Conservation (phyloP, 2,888 invertebrate genomes). For the Aphodius sticticus region DNA sequence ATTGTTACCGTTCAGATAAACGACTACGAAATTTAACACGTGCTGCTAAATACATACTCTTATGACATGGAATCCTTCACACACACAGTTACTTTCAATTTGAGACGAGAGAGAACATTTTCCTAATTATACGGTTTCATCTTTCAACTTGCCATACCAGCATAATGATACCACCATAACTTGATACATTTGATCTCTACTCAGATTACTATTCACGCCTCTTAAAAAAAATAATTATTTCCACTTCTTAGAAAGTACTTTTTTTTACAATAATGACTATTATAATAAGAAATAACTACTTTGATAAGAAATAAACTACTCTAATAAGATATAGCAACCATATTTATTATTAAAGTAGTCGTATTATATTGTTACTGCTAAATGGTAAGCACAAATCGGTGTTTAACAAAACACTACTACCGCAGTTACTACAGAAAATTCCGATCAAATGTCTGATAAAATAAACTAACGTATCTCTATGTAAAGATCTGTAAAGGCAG, state of each 20-base stretch:
- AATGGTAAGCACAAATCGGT: no score
- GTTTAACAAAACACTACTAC: neutral
- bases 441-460: conserved; percentile 15
- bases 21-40: neutral
- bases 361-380: no score
- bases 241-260: no score
- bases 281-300: no score
- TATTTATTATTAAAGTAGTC: no score
- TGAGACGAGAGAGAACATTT: neutral
- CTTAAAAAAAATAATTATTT: no score
- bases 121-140: neutral
- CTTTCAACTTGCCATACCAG: neutral
- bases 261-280: no score
- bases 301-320: no score
- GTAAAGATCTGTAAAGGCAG: conserved; percentile 14
- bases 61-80: neutral
- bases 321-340: no score
- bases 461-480: neutral
- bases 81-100: neutral
- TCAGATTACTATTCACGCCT: no score
- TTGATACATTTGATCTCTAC: neutral
- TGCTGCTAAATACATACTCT: neutral
- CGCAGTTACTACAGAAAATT: conserved; percentile 13
- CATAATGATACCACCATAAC: neutral
- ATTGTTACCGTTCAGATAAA: neutral